phyloP scores from a whole-genome alignment of 2,113 vertebrate genomes.

The Planiliza haematocheilus region DNA sequence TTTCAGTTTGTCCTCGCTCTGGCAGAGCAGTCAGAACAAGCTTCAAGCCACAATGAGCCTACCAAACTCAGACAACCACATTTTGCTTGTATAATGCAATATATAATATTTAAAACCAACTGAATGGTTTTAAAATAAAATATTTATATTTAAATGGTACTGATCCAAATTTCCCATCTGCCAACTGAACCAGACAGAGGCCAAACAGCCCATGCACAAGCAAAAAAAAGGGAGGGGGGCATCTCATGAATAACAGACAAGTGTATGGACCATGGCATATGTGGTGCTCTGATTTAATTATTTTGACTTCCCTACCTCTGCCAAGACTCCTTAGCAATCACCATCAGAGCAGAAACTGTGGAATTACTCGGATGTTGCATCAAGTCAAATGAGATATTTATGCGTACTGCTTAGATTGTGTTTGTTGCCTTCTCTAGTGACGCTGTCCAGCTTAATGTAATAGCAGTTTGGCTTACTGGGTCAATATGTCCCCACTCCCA shows the following conservation, averaged over 20 bases:
- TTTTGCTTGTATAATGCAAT: constrained; percentile 13
- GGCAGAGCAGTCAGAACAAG: constrained; percentile 11
- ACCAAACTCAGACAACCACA: constrained; percentile 1
- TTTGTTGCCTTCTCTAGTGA: constrained; percentile 43
- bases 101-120: constrained; percentile 32
- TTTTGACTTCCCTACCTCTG: constrained; percentile 56
- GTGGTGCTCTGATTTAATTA: constrained; percentile 60
- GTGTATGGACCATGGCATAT: constrained; percentile 34
- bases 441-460: constrained; percentile 29
- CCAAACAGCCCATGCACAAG: constrained; percentile 25
- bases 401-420: constrained; percentile 37
- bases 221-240: background rate
- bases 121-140: constrained; percentile 18
- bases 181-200: constrained; percentile 4
- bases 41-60: constrained; percentile 4
- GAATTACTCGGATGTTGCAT: constrained; percentile 42
- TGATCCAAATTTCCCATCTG: constrained; percentile 16
- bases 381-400: constrained; percentile 60
- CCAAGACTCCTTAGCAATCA: constrained; percentile 50
- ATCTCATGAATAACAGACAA: constrained; percentile 58
- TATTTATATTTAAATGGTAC: constrained; percentile 23
- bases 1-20: background rate
- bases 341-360: constrained; percentile 41
- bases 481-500: constrained; percentile 18
- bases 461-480: constrained; percentile 30